These are phyloP conservation scores for Tribolium madens DNA, from an alignment of 1,140 invertebrate genomes.

Conservation along the genomic window DNA sequence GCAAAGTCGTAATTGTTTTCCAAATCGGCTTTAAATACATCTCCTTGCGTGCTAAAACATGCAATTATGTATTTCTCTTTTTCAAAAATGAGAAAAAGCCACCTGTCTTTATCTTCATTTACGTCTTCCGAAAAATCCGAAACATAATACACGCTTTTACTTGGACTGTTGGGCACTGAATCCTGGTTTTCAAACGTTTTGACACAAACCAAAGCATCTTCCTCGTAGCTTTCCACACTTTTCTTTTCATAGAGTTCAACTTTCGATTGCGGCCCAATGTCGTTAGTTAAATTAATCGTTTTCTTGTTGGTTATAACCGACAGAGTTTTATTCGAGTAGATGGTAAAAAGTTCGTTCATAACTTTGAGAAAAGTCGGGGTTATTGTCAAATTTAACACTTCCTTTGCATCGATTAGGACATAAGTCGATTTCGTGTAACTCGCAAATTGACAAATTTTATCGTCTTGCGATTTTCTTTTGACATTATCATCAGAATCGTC, in stretches of 20 bases:
- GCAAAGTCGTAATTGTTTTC: slow-evolving; percentile 60
- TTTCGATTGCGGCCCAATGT: slow-evolving; percentile 72
- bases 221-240: slow-evolving; percentile 68
- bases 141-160: slow-evolving; percentile 55
- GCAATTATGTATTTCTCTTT: background rate
- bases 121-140: slow-evolving; percentile 60
- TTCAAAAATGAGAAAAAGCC: slow-evolving; percentile 46
- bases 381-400: slow-evolving; percentile 78
- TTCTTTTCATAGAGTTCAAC: slow-evolving; percentile 70
- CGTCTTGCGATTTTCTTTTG: slow-evolving; percentile 58
- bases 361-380: slow-evolving; percentile 73
- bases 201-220: slow-evolving; percentile 68
- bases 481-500: slow-evolving; percentile 64
- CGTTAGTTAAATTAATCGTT: slow-evolving; percentile 68
- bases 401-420: slow-evolving; percentile 77
- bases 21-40: slow-evolving; percentile 51
- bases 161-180: slow-evolving; percentile 73
- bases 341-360: slow-evolving; percentile 71
- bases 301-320: slow-evolving; percentile 60
- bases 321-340: slow-evolving; percentile 68
- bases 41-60: slow-evolving; percentile 39
- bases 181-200: slow-evolving; percentile 71
- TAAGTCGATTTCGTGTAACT: slow-evolving; percentile 69
- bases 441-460: slow-evolving; percentile 61
- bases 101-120: slow-evolving; percentile 68